Base-by-base conservation (phyloP, 1,140 invertebrate species). In the Mactra quadrangularis region DNA sequence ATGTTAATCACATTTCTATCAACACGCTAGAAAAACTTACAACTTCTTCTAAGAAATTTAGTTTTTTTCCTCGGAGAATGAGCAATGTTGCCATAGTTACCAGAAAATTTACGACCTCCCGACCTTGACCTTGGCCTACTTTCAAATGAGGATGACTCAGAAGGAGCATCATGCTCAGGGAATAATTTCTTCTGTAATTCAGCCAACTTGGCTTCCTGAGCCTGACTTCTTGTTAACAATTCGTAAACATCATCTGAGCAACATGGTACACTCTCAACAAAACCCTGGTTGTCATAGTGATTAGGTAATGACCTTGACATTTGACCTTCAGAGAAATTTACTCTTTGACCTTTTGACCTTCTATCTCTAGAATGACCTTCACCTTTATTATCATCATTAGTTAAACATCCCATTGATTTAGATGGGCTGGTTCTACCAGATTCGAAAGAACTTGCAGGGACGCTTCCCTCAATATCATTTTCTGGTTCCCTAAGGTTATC, bases 221-320 rank as follows among this genome's bases (percentile, higher is more conserved):
- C 76, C 38, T 68, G 64, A 31, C 76, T 78, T 78, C 76, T 66
- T 25, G 53, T 52, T 19, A 78, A 57, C 45, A 78, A 22, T 29
- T 78, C 76, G 52, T 78, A 78, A 27, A 78, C 76, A 78, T 78
- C 76, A 78, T 78, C 76, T 25, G 60, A 53, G 0, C 59, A 66
- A 31, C 55, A 27, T 11, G 60, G 60, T 38, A 77, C 59, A 29
- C 31, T 59, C 11, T 77, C 74, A 47, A 77, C 74, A 77, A 64
- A 77, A 25, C 50, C 60, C 38, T 47, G 50, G 0, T 31, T 59
- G 38, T 29, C 41, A 57, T 68, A 68, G 27, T 68, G 55, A 66
- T 22, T 57, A 9, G 60, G 76, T 45, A 78, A 68, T 55, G 76
- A 78, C 50, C 33, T 66, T 78, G 76, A 78, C 60, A 66, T 68